These are phyloP conservation scores for Proales similis DNA, from an alignment of 1,140 invertebrate genomes.

Conservation along the genomic window DNA sequence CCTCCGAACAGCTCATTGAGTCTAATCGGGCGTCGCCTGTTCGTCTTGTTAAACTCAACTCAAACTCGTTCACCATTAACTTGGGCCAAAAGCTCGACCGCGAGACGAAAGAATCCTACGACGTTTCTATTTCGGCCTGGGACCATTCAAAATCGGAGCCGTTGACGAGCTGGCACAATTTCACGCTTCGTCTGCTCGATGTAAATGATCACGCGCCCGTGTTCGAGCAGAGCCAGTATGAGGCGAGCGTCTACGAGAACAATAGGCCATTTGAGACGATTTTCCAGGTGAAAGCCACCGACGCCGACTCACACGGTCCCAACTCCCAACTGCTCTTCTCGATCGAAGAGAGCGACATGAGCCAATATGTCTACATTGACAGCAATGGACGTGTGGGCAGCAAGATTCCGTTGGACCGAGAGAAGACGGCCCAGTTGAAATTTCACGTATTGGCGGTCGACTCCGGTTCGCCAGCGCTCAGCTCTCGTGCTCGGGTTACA, in stretches of 20 bases:
- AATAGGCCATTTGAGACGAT: conserved; percentile 24
- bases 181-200: conserved; percentile 2
- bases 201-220: conserved; percentile 13
- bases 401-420: too few species aligned
- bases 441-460: conserved; percentile 14
- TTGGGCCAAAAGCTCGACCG: neutral
- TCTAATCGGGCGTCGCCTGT: too few species aligned
- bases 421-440: too few species aligned
- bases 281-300: neutral
- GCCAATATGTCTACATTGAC: neutral
- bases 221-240: neutral
- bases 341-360: neutral
- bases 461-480: conserved; percentile 4
- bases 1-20: too few species aligned
- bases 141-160: neutral
- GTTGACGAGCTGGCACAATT: neutral
- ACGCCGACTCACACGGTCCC: neutral
- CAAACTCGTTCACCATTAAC: conserved; percentile 4
- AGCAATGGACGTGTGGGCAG: neutral
- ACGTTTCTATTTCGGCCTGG: neutral
- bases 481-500: neutral
- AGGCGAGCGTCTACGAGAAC: conserved; percentile 13
- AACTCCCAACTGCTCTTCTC: neutral
- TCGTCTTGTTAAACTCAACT: conserved; percentile 3
- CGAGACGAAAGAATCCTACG: neutral